A percentile compares a stretch with the other conserved stretches of the same genome.
Evolutionary conservation across 2,888 invertebrate species (phyloP).

Genomic region (Tanytarsus gracilentus): DNA sequence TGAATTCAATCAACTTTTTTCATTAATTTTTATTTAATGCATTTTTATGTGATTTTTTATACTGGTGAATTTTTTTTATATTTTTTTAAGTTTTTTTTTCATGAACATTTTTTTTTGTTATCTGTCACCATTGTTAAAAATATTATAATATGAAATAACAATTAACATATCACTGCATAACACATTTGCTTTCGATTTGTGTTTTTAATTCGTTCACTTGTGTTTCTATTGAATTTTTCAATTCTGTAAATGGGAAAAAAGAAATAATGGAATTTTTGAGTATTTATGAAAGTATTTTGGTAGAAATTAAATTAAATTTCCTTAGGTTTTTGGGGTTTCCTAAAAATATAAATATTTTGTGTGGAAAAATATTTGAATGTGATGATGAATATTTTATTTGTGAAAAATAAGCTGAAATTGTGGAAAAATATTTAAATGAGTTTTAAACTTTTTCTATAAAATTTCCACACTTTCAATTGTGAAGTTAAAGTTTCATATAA

Average conservation of each 20-base stretch:
- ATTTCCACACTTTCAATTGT: too few relatives aligned
- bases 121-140: constrained; percentile 25
- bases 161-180: constrained; percentile 71
- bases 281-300: constrained; percentile 12
- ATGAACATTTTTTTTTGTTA: constrained; percentile 24
- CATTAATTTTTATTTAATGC: constrained; percentile 22
- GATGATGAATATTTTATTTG: too few relatives aligned
- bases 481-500: too few relatives aligned
- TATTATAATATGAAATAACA: constrained; percentile 28
- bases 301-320: too few relatives aligned
- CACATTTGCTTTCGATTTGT: constrained; percentile 93
- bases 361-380: too few relatives aligned
- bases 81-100: constrained; percentile 16
- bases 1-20: constrained; percentile 20
- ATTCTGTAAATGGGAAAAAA: constrained; percentile 60
- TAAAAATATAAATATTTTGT: too few relatives aligned
- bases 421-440: too few relatives aligned
- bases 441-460: too few relatives aligned
- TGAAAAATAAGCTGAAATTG: too few relatives aligned
- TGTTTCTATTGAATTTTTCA: constrained; percentile 95
- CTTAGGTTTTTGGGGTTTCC: too few relatives aligned
- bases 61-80: constrained; percentile 14
- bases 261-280: constrained; percentile 33
- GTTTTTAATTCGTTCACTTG: constrained; percentile 95
- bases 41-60: constrained; percentile 22